A percentile compares a stretch with the other conserved stretches of the same genome.
Conservation (phyloP, 2,113 vertebrate species). For the Nymphicus hollandicus region DNA sequence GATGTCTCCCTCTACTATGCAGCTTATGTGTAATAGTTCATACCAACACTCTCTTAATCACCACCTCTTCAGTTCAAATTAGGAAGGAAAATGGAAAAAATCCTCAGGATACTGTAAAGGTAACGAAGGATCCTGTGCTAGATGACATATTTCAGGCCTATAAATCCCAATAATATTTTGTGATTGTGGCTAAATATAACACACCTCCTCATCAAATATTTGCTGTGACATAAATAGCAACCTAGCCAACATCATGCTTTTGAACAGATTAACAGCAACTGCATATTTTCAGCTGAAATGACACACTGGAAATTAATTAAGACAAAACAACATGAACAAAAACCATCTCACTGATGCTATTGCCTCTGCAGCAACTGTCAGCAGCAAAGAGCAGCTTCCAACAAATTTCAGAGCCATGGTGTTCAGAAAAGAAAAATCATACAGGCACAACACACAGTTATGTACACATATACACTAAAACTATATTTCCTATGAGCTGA, state of each 20-base stretch:
- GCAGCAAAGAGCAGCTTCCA: neutral
- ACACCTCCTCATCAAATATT: conserved; percentile 18
- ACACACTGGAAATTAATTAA: neutral
- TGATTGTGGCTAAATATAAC: conserved; percentile 13
- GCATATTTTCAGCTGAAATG: conserved; percentile 3
- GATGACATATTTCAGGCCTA: neutral
- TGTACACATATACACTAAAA: neutral
- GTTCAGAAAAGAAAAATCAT: neutral
- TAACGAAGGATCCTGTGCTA: neutral
- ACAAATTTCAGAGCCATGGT: neutral
- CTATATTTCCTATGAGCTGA: neutral
- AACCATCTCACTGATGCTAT: neutral
- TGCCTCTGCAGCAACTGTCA: neutral
- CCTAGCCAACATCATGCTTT: neutral
- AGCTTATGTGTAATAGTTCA: neutral
- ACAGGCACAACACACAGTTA: rapidly evolving
- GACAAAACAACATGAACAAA: neutral
- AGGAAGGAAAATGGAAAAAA: neutral
- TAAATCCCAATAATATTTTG: neutral
- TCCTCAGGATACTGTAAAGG: neutral
- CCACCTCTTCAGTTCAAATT: neutral
- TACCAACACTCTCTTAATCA: neutral
- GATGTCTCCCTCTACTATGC: neutral
- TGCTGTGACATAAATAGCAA: conserved; percentile 6
- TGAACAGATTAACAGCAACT: neutral